phyloP scores from a whole-genome alignment of 2,888 invertebrate genomes.

The Acleris sparsana region DNA sequence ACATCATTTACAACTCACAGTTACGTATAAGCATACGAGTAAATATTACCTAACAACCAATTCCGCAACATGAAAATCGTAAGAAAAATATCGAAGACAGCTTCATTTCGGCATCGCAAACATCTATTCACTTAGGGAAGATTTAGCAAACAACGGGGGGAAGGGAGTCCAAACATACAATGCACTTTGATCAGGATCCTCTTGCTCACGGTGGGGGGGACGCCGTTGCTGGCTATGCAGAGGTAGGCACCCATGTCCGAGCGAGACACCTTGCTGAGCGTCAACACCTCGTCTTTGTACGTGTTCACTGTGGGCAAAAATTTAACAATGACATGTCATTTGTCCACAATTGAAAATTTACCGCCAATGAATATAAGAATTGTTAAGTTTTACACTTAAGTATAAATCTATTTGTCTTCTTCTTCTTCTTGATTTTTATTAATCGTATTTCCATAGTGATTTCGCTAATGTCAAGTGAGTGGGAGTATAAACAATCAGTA shows the following conservation, averaged over 20 bases:
- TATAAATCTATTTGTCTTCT: too few species aligned
- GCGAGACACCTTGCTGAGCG: constrained; percentile 90
- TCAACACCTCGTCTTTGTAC: constrained; percentile 90
- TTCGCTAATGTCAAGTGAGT: too few species aligned
- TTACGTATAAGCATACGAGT: not conserved
- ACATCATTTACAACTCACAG: not conserved
- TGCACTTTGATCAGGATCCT: constrained; percentile 94
- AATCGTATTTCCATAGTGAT: too few species aligned
- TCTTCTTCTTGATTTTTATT: too few species aligned
- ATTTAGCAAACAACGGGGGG: constrained; percentile 38
- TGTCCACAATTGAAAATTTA: too few species aligned
- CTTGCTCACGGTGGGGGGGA: constrained; percentile 94
- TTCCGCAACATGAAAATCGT: constrained; percentile 15
- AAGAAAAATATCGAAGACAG: constrained; percentile 25
- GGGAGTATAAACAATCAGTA: too few species aligned
- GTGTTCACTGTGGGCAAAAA: constrained; percentile 81
- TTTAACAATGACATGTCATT: too few species aligned
- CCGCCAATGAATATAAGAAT: too few species aligned
- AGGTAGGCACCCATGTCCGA: constrained; percentile 96
- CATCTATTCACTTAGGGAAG: constrained; percentile 38
- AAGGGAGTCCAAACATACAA: constrained; percentile 86
- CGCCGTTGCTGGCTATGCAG: constrained; percentile 94
- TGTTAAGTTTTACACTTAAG: too few species aligned
- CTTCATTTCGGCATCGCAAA: constrained; percentile 34
- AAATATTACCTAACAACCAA: not conserved